Base-by-base conservation (phyloP, 2,888 invertebrate genomes). In the Cephus spinipes region DNA sequence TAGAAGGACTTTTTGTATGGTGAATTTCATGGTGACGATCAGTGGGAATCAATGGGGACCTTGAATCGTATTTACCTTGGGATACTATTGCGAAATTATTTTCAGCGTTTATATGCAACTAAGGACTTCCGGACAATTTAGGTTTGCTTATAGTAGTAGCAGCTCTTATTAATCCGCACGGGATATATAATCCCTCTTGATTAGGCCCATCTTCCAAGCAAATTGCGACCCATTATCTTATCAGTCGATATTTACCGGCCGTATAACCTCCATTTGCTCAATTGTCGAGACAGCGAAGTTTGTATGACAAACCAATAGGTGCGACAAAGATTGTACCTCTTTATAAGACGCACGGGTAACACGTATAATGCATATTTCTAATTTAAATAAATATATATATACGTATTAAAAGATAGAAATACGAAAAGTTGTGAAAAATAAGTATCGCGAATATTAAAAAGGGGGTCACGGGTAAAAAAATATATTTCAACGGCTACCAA, bases 211-310 rank as follows among this genome's bases (percentile, higher is more conserved):
- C 74, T 76, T 71, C 75, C 81, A 80, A 81, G 81, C 83, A 84
- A 88, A 89, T 88, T 88, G 85, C 84, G 85, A 84, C 81, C 87
- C 83, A 87, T 88, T 90, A 90, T 89, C 90, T 90, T 89, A 90
- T 89, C 89, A 87, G 83, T 81, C 83, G 83, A 86, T 88, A 87
- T 88, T 88, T 89, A 85, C 85, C 83, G 79, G 80, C 84, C 55
- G 55, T 86, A 84, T 82, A 83, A 83, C 83, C 83, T 76, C 79
- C 83, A 83, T 83, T 84, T 85, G 82, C 81, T 83, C 84, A 84
- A 84, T 85, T 83, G 81, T 80, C 78, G 76, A 33, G 23, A 12
- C 12, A n/a, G 31, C 71, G 4, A 31, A 15, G 71, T 55, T 55
- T 55, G 40, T 15, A 40, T 15, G 55, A 9, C 23, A 55, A 55